Conservation (phyloP, 1,140 invertebrate species). For the Papilio xuthus region DNA sequence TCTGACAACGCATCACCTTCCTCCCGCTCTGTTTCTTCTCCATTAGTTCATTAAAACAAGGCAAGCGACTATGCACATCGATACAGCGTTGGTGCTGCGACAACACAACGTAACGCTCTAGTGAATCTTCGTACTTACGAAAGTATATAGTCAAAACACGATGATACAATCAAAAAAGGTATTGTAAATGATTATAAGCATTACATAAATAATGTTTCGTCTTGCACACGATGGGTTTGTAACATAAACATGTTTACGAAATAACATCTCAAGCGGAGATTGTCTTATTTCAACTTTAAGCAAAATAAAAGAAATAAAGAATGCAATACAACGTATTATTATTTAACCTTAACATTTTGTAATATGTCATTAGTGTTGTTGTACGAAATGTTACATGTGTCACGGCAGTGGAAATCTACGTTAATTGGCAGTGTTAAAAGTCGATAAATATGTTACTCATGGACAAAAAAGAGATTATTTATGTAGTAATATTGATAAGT, state of each 20-base stretch:
- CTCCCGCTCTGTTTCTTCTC: too few relatives aligned
- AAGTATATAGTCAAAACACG: not conserved
- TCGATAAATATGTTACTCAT: not conserved
- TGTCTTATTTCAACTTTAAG: not conserved
- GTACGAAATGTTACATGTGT: not conserved
- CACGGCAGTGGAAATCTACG: too few relatives aligned
- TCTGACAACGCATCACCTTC: too few relatives aligned
- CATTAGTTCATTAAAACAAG: too few relatives aligned
- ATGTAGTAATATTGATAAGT: not conserved
- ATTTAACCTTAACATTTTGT: slow-evolving; percentile 18
- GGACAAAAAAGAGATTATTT: not conserved
- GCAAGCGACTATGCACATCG: too few relatives aligned
- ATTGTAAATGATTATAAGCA: not conserved
- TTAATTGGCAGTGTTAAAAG: not conserved
- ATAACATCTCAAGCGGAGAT: not conserved
- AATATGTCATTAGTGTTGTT: not conserved
- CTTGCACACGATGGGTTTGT: not conserved
- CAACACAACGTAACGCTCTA: too few relatives aligned
- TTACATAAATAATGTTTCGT: not conserved
- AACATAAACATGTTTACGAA: slow-evolving; percentile 8
- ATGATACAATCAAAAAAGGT: not conserved
- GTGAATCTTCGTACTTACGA: not conserved
- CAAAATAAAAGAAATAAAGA: slow-evolving; percentile 22
- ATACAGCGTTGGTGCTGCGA: too few relatives aligned
- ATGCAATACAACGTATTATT: not conserved